A percentile compares a stretch with the other conserved stretches of the same genome.
phyloP scores from a whole-genome alignment of 2,113 vertebrate species.

The Prinia subflava region DNA sequence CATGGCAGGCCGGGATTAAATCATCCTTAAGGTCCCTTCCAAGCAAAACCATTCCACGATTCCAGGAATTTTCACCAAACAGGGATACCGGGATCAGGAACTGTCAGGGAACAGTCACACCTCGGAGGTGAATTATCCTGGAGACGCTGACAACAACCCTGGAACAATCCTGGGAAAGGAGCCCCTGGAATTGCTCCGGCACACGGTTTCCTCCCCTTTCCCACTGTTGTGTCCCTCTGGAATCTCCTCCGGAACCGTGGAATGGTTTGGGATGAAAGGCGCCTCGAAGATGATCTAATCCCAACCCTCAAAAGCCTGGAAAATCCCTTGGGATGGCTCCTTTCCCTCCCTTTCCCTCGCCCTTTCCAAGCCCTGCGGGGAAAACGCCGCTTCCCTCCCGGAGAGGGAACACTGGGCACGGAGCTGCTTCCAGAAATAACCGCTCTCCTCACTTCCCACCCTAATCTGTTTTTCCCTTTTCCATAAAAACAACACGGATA shows the following conservation, averaged over 20 bases:
- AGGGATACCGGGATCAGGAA: rapidly evolving
- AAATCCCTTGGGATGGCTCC: neutral
- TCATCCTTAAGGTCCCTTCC: neutral
- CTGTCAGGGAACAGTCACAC: neutral
- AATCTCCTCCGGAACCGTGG: rapidly evolving
- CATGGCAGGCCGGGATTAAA: neutral
- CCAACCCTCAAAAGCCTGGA: neutral
- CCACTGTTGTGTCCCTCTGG: neutral
- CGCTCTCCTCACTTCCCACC: slow-evolving; percentile 30
- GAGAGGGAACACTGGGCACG: neutral
- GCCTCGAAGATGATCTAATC: rapidly evolving
- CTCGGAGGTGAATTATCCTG: neutral
- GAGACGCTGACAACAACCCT: neutral
- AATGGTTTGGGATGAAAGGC: rapidly evolving
- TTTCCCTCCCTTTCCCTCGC: neutral
- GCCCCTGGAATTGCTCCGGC: neutral
- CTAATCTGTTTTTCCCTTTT: slow-evolving; percentile 24
- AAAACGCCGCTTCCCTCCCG: neutral
- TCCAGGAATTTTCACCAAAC: neutral
- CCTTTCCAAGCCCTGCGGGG: neutral
- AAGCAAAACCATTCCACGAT: neutral
- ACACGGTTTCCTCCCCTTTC: neutral
- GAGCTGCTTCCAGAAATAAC: slow-evolving; percentile 43
- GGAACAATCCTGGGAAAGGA: neutral
- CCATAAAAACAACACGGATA: slow-evolving; percentile 15